Evolutionary conservation across 2,888 invertebrate species (phyloP).

Genomic region (Meloe dianella): DNA sequence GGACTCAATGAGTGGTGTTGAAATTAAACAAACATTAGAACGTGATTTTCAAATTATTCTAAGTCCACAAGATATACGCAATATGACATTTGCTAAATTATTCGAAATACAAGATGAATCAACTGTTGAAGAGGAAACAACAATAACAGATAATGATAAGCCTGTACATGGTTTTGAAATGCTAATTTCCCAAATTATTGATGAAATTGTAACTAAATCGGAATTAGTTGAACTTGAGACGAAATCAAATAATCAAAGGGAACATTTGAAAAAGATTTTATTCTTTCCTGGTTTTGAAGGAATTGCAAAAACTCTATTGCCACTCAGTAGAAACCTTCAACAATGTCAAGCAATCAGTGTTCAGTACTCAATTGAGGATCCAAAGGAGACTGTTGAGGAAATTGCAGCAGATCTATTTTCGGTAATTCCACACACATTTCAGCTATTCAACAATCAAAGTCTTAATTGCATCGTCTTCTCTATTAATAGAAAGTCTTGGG

Average conservation of each 20-base stretch:
- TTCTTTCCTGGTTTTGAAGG: conserved; percentile 75
- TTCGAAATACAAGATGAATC: neutral
- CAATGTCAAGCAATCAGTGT: conserved; percentile 62
- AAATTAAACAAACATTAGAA: conserved; percentile 57
- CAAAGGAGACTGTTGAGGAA: conserved; percentile 59
- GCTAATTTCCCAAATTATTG: neutral
- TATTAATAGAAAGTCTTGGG: conserved; percentile 63
- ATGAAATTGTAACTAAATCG: neutral
- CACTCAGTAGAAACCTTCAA: conserved; percentile 62
- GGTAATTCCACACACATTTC: conserved; percentile 56
- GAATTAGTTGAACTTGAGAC: neutral
- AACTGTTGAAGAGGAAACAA: neutral
- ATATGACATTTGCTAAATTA: neutral
- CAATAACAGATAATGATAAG: neutral
- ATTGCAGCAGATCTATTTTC: conserved; percentile 64
- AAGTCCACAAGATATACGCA: conserved; percentile 8
- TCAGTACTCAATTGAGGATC: conserved; percentile 37
- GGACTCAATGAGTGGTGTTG: conserved; percentile 76
- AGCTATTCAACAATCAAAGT: neutral
- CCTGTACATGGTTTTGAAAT: neutral
- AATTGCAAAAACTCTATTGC: conserved; percentile 63
- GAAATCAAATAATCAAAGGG: neutral
- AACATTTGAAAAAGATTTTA: conserved; percentile 41
- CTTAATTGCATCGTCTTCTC: conserved; percentile 27
- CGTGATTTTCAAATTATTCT: conserved; percentile 17